phyloP scores from a whole-genome alignment of 2,113 vertebrate genomes.

The Cyanistes caeruleus region DNA sequence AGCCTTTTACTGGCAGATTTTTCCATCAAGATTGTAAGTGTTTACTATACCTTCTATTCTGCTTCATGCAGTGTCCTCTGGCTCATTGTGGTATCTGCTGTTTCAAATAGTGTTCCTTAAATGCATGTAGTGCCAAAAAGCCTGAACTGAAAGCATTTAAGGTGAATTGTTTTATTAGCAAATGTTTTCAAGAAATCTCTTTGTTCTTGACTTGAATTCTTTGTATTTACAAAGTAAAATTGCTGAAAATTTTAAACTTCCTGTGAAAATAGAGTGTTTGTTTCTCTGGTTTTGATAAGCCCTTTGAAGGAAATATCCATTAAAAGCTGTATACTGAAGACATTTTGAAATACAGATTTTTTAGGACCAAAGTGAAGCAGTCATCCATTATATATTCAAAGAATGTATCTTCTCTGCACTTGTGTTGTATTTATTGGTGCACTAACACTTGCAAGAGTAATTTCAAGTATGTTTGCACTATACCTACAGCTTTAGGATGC shows the following conservation, averaged over 20 bases:
- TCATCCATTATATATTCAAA: not conserved
- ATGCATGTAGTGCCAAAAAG: not conserved
- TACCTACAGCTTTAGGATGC: not conserved
- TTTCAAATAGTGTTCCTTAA: not conserved
- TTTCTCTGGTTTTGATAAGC: not conserved
- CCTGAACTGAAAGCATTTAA: not conserved
- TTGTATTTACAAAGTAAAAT: not conserved
- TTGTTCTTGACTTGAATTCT: not conserved
- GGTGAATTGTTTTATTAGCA: not conserved
- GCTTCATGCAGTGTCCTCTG: not conserved
- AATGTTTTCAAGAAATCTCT: not conserved
- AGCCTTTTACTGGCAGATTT: not conserved
- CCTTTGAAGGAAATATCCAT: not conserved
- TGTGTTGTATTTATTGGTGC: not conserved
- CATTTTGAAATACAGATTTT: not conserved
- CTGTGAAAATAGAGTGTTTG: not conserved
- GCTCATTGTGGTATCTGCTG: not conserved
- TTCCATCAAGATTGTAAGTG: not conserved
- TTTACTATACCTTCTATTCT: not conserved
- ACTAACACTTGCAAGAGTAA: not conserved
- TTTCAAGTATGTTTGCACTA: not conserved
- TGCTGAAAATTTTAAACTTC: not conserved
- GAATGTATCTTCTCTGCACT: not conserved
- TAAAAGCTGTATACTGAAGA: not conserved
- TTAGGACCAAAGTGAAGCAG: not conserved